Conservation (phyloP, 2,797 vertebrate species). For the Onychomys arenicola region DNA sequence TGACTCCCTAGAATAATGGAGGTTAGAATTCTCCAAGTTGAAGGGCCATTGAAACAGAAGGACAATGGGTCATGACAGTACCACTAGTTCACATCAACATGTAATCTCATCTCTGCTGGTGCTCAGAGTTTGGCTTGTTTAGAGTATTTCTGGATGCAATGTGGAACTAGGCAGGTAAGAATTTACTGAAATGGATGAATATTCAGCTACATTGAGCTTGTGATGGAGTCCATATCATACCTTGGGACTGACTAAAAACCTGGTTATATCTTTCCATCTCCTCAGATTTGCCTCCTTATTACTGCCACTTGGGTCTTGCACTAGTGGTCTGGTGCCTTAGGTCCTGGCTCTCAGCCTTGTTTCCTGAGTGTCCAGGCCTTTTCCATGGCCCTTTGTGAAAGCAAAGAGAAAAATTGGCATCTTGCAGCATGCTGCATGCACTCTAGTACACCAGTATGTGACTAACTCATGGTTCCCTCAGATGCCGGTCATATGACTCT, state of each 20-base stretch:
- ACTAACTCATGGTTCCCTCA: background rate
- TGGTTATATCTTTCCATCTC: background rate
- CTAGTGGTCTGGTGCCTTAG: background rate
- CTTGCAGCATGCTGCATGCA: background rate
- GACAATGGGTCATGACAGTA: background rate
- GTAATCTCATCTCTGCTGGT: fast-evolving
- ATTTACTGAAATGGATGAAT: background rate
- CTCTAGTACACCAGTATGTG: background rate
- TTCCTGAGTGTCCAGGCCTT: background rate
- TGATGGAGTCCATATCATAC: background rate
- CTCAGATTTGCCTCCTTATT: background rate
- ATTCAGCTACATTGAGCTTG: no score
- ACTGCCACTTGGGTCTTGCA: background rate
- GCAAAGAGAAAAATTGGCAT: background rate
- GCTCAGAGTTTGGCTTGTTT: background rate
- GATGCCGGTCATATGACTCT: background rate
- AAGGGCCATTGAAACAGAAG: background rate
- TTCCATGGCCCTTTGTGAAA: background rate
- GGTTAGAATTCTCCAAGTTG: background rate
- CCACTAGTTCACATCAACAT: no score
- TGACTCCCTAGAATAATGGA: background rate
- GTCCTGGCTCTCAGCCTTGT: background rate
- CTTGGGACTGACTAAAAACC: no score
- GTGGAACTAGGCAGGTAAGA: background rate
- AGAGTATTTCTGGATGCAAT: background rate